These are phyloP conservation scores for Pangasius mekongensis DNA, from an alignment of 2,797 vertebrate species.

Conservation along the genomic window DNA sequence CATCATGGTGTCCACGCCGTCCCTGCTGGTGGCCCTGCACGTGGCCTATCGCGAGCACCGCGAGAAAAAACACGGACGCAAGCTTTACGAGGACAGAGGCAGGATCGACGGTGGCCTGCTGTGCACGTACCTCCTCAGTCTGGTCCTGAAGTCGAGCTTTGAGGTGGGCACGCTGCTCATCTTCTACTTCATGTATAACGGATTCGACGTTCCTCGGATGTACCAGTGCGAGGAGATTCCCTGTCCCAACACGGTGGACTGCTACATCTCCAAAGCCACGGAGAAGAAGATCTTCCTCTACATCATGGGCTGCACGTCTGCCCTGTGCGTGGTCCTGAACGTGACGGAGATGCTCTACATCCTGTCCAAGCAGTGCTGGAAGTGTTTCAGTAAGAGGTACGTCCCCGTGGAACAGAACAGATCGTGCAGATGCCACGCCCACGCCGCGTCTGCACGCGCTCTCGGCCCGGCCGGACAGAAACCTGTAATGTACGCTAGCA, in stretches of 20 bases:
- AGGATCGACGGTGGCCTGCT: constrained; percentile 82
- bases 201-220: constrained; percentile 79
- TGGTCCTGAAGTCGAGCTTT: constrained; percentile 81
- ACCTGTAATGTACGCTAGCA: not conserved
- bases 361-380: constrained; percentile 77
- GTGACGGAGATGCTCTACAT: constrained; percentile 82
- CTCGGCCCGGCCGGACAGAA: constrained; percentile 38
- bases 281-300: constrained; percentile 88
- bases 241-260: constrained; percentile 85
- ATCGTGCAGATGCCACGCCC: constrained; percentile 36
- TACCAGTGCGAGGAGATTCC: constrained; percentile 79
- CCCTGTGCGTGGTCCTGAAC: constrained; percentile 82
- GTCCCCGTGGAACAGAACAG: constrained; percentile 51
- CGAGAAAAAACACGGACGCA: constrained; percentile 73
- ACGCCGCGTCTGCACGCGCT: constrained; percentile 18
- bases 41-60: constrained; percentile 83
- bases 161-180: constrained; percentile 82
- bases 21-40: constrained; percentile 85
- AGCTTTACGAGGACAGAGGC: constrained; percentile 75
- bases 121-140: constrained; percentile 82
- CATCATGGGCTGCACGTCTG: constrained; percentile 83
- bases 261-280: constrained; percentile 82
- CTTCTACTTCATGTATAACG: constrained; percentile 84
- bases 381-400: constrained; percentile 70
- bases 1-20: constrained; percentile 87